Evolutionary conservation across 2,797 vertebrate species (phyloP).

Genomic region (Darevskia nairensis): DNA sequence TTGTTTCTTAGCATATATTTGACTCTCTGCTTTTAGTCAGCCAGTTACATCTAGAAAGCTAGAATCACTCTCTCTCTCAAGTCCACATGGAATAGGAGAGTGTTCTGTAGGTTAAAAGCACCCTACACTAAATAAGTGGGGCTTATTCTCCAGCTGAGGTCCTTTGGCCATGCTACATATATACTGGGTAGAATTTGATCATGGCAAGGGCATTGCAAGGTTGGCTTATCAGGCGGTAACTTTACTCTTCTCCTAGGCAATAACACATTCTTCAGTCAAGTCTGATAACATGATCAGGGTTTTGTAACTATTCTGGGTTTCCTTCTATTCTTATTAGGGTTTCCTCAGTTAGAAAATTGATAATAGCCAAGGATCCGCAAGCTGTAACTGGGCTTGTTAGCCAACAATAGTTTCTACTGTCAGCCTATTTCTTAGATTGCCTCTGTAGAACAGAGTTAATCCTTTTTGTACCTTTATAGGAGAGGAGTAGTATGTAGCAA

Average conservation of each 20-base stretch:
- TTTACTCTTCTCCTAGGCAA: background rate
- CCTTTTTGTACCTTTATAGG: background rate
- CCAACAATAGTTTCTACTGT: background rate
- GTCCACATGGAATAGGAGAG: fast-evolving
- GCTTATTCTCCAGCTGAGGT: background rate
- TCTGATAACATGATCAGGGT: background rate
- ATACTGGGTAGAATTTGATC: fast-evolving
- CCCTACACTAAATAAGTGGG: background rate
- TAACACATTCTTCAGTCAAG: background rate
- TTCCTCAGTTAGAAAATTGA: background rate
- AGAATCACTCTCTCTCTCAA: background rate
- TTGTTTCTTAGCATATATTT: background rate
- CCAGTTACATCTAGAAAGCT: background rate
- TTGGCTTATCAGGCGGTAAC: background rate
- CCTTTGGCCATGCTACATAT: background rate
- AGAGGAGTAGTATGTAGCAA: background rate
- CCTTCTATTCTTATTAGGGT: background rate
- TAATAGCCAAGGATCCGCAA: background rate
- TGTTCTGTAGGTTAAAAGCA: background rate
- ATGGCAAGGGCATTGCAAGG: background rate
- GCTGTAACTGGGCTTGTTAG: background rate
- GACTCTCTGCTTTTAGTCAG: background rate
- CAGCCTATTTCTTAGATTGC: too few species aligned
- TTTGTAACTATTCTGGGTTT: background rate
- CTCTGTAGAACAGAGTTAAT: background rate